Evolutionary conservation across 2,797 vertebrate genomes (phyloP), one percentile per base, ranked within the genome.

Genomic region (Sebastes diploproa): DNA sequence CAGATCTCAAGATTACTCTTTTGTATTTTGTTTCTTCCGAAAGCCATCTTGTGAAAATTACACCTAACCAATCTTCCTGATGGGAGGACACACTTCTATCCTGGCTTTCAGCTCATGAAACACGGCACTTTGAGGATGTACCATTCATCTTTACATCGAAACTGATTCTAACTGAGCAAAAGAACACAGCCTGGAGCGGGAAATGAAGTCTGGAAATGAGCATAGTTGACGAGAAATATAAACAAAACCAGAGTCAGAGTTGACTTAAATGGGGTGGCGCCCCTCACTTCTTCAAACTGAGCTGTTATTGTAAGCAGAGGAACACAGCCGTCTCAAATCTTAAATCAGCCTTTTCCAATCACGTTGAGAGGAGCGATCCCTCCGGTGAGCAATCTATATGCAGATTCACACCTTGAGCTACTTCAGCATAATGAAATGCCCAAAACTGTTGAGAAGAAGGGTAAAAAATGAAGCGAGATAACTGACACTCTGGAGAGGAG

Each of bases 391-490:
- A 94, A 94, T 95, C 91, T 95, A 94, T 94, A 96, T 95, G 94
- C 95, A 96, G 94, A 95, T 95, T 93, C 91, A 87, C 91, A 92
- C 89, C 93, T 90, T 89, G 79, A 94, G 92, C 91, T 91, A 85
- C 91, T 92, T 87, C 67, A 77, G 78, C 72, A 72, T 91, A 93
- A 95, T 95, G 91, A 94, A 94, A 93, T 62, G 86, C 82, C 88
- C 91, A 86, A 92, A 91, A 91, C 83, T 86, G 88, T 83, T 89
- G 84, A 83, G 90, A 88, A 83, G 90, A 87, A 27, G 87, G 83
- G 84, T 80, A 89, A 90, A 91, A n/a, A 94, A 94, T 69, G 79
- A 90, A 85, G 70, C 36, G 16, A 87, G 84, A 92, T 89, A 92
- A 91, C 76, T 71, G 88, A 88, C 84, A 80, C 85, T 84, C 88